A percentile compares a stretch with the other conserved stretches of the same genome.
Conservation (phyloP, 2,113 vertebrate genomes). For the Pangasianodon gigas region DNA sequence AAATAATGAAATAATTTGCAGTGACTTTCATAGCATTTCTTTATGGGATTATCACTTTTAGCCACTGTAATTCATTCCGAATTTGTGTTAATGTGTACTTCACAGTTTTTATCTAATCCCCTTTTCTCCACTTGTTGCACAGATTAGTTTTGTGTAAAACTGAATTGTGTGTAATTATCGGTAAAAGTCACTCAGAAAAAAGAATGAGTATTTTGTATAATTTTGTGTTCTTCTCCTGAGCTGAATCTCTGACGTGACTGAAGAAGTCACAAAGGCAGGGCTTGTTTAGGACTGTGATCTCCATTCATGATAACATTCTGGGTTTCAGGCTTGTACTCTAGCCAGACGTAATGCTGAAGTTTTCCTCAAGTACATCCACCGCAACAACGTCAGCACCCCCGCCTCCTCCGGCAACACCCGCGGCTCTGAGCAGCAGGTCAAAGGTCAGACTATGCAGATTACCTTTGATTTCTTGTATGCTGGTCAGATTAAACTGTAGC, state of each 20-base stretch:
- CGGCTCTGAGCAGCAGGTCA: slow-evolving; percentile 92
- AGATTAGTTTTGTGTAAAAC: not conserved
- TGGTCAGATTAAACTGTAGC: not conserved
- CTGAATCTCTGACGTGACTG: not conserved
- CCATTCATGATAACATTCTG: slow-evolving; percentile 1
- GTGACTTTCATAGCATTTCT: not conserved
- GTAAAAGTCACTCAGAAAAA: not conserved
- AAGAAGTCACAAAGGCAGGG: not conserved
- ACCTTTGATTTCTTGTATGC: not conserved
- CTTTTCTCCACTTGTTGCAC: not conserved
- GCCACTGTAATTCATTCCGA: not conserved
- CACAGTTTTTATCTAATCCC: not conserved
- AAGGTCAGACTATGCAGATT: slow-evolving; percentile 78
- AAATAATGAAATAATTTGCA: not conserved
- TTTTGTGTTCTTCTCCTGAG: not conserved
- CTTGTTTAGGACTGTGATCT: not conserved
- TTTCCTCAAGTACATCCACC: slow-evolving; percentile 98
- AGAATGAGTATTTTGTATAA: not conserved
- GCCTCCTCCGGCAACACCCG: slow-evolving; percentile 85
- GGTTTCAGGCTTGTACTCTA: slow-evolving; percentile 89
- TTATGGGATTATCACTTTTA: not conserved
- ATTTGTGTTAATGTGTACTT: not conserved
- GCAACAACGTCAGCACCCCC: slow-evolving; percentile 93
- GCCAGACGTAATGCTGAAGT: slow-evolving; percentile 95
- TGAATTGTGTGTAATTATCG: not conserved